These are phyloP conservation scores for Drosophila borealis DNA, from an alignment of 2,888 invertebrate genomes.

Conservation along the genomic window DNA sequence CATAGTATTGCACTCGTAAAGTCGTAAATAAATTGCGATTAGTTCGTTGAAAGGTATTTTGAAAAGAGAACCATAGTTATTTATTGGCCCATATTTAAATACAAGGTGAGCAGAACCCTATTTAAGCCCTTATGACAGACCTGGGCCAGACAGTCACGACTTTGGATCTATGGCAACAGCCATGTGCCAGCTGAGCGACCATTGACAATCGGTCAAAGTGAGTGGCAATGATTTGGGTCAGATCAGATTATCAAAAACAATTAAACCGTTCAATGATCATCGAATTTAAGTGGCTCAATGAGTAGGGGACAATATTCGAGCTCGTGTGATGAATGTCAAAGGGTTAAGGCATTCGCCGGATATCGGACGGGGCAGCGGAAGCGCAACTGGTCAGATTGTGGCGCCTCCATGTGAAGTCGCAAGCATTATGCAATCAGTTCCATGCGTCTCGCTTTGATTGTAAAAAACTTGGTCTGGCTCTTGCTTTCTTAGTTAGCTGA, in stretches of 20 bases:
- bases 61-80: conserved; percentile 5
- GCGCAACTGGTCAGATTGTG: conserved; percentile 16
- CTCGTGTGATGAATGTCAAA: conserved; percentile 7
- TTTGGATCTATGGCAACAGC: conserved; percentile 2
- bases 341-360: not conserved
- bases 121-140: too few relatives aligned
- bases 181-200: conserved; percentile 25
- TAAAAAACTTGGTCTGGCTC: conserved; percentile 17
- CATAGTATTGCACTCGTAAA: conserved; percentile 6
- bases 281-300: conserved; percentile 16
- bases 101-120: not conserved
- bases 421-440: conserved; percentile 56
- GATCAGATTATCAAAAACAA: conserved; percentile 36
- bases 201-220: conserved; percentile 19
- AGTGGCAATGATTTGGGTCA: conserved; percentile 44
- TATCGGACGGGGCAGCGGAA: too few relatives aligned
- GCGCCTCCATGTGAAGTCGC: conserved; percentile 49
- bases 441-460: conserved; percentile 6
- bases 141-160: conserved; percentile 4
- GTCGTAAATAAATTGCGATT: conserved; percentile 24
- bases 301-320: not conserved
- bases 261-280: conserved; percentile 44
- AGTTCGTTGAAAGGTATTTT: conserved; percentile 14
- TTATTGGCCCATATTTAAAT: not conserved
- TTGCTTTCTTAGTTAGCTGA: conserved; percentile 35